Base-by-base conservation (phyloP, 1,140 invertebrate species). In the Chrysomallon squamiferum region DNA sequence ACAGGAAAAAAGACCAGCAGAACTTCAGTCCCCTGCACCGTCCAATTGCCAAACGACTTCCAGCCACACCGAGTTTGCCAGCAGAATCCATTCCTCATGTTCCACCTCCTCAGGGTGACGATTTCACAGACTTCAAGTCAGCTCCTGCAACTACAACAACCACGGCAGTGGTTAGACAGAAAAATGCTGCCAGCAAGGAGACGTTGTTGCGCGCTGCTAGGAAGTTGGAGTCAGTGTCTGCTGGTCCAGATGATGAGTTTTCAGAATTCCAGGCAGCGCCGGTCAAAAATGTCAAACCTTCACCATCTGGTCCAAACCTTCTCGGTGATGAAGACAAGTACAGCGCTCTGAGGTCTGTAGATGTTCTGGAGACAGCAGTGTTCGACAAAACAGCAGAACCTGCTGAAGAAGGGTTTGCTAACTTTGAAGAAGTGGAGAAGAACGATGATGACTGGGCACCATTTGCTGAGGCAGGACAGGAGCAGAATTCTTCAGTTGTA, bases 271-370 rank as follows among this genome's bases (percentile, higher is more conserved):
- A 75, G 43, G 63, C 64, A 56, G 69, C 73, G 30, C 67, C 69
- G 20, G 45, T 32, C 7, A 20, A 25, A 59, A 43, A 22, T 35
- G 29, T 66, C 11, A 61, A 66, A 32, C 56, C 66, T 18, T 64
- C 69, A 29, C 30, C 62, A 27, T 72, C 66, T 70, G 76, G 75
- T 22, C 56, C 50, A 52, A 65, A 71, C 50, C 65, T 82, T 3
- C 78, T 82, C 33, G 80, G 76, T 1, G 81, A 83, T 27, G 86
- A 86, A 66, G 86, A 87, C 64, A 86, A 84, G 65, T 87, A 87
- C 73, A 82, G 84, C 52, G 85, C 82, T 15, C 78, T 87, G 29
- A 74, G 85, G 59, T 57, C 32, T 29, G 58, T 86, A 30, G 67
- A 59, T 30, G 52, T 72, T 50, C 50, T 69, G 15, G 43, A 72